phyloP scores from a whole-genome alignment of 2,888 invertebrate species.

The Globia sparganii region DNA sequence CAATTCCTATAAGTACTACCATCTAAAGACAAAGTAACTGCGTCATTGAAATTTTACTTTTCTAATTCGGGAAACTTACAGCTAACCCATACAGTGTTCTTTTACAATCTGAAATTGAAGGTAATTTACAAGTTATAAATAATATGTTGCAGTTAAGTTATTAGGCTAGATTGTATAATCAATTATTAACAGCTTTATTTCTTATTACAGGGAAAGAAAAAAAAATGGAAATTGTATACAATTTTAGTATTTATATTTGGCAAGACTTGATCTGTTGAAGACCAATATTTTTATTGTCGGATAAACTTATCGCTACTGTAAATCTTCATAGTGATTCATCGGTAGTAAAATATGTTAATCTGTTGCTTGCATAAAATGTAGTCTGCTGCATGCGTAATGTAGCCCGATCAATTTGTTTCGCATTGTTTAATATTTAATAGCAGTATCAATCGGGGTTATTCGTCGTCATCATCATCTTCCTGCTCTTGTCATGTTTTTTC shows the following conservation, averaged over 20 bases:
- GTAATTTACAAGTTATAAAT: no score
- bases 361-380: neutral
- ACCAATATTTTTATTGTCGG: no score
- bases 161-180: neutral
- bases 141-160: neutral
- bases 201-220: neutral
- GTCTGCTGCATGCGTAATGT: neutral
- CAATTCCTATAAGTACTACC: neutral
- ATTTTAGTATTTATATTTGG: neutral
- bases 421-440: slow-evolving; percentile 1
- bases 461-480: neutral
- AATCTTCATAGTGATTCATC: neutral
- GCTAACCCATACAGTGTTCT: no score
- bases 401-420: neutral
- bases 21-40: neutral
- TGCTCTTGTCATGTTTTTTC: neutral
- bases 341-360: neutral
- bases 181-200: neutral
- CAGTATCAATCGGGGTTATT: neutral
- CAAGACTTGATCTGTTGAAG: neutral
- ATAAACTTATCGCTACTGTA: neutral
- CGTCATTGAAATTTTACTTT: neutral
- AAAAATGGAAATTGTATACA: neutral
- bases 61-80: no score
- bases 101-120: no score